Conservation (phyloP, 2,888 invertebrate genomes). For the Diachrysia chrysitis region DNA sequence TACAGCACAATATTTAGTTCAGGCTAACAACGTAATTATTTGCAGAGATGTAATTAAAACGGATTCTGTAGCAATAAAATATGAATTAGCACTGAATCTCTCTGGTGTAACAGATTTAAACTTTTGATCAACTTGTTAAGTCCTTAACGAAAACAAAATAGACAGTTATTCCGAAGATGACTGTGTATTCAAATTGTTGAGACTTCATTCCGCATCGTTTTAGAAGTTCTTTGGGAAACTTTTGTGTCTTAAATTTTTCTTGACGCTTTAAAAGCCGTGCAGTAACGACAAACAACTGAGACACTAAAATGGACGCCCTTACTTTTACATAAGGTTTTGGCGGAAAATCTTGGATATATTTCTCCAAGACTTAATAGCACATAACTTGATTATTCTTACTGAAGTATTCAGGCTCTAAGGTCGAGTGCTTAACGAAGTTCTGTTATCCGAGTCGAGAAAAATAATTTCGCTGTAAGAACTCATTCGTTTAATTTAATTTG, state of each 20-base stretch:
- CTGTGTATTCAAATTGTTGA: not conserved
- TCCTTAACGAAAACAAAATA: not conserved
- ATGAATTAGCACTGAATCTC: not conserved
- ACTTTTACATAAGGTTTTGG: slow-evolving; percentile 10
- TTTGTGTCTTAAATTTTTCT: slow-evolving; percentile 6
- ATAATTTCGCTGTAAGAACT: slow-evolving; percentile 33
- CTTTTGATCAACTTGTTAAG: not conserved
- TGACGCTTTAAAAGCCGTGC: not conserved
- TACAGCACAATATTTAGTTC: slow-evolving; percentile 17
- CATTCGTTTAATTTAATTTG: slow-evolving; percentile 23
- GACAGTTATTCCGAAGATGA: not conserved
- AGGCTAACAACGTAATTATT: slow-evolving; percentile 9
- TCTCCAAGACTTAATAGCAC: slow-evolving; percentile 12
- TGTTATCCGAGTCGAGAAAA: slow-evolving; percentile 29
- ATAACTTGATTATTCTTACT: slow-evolving; percentile 31
- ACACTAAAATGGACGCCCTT: not conserved
- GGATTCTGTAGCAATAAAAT: not conserved
- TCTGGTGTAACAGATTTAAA: not conserved
- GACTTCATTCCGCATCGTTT: not conserved
- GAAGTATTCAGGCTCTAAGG: slow-evolving; percentile 25
- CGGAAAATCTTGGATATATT: slow-evolving; percentile 17
- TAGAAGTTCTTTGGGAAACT: not conserved
- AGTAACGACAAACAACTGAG: slow-evolving; percentile 8
- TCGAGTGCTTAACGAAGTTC: slow-evolving; percentile 24
- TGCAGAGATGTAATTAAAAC: slow-evolving; percentile 6